Evolutionary conservation across 2,797 vertebrate genomes (phyloP), one percentile per base, ranked within the genome.

Genomic region (Echiichthys vipera): DNA sequence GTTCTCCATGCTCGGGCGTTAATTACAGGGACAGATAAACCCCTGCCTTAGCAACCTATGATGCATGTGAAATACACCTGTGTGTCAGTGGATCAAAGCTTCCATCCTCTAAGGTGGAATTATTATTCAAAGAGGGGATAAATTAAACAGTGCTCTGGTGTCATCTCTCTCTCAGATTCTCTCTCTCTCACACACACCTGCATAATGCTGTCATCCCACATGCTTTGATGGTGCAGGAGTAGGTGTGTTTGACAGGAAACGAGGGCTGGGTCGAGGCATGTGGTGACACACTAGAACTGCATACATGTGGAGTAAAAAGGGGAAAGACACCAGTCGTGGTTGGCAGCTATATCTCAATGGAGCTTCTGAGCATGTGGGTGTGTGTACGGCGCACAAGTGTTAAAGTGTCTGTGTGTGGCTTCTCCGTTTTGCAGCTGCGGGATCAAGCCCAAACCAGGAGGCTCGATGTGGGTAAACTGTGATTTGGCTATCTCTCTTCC

Each of bases 201-300:
- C 74, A 69, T 77, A 72, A 82, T 83, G 75, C 80, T 89, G 90
- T 92, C 90, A 91, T 81, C 83, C 83, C 65, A 4, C 63, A 4
- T 11, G 51, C 90, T 94, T 94, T 94, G 91, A 92, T 90, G 87
- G 67, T 90, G 77, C 67, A 5, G n/a, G n/a, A 71, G 84, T 63
- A 81, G 91, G 90, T 86, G 91, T 89, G 91, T 86, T 91, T 93
- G 88, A 93, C 88, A 92, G 92, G 93, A 94, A 93, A 71, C 81
- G 12, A 88, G 72, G 89, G 83, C 83, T 50, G 47, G 77, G 88
- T 81, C 54, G 55, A 82, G 90, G 74, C 91, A 89, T 89, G 90
- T 80, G 83, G 75, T 47, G 74, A 85, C 84, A 84, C 64, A 86
- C 73, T 56, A 42, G 50, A 62, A 22, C 84, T 5, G 32, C 54